phyloP scores from a whole-genome alignment of 1,140 invertebrate genomes.

The Calliphora vicina region DNA sequence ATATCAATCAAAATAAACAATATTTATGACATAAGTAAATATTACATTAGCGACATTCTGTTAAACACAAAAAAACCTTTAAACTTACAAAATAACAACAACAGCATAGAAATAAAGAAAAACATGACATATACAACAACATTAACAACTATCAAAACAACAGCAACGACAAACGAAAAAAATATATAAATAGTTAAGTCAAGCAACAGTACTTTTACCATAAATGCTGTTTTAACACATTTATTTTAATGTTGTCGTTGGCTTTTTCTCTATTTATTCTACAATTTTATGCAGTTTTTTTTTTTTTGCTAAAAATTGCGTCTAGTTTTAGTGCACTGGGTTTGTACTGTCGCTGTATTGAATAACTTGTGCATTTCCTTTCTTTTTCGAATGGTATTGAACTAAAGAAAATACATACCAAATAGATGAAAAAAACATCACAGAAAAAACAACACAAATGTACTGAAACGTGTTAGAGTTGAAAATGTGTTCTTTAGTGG shows the following conservation, averaged over 20 bases:
- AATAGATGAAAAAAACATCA: no score
- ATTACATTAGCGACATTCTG: background rate
- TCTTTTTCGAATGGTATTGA: background rate
- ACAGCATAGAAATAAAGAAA: background rate
- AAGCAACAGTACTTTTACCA: slow-evolving; percentile 6
- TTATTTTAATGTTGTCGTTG: background rate
- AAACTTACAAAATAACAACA: background rate
- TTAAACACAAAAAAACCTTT: no score
- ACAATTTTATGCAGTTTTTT: background rate
- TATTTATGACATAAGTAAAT: slow-evolving; percentile 7
- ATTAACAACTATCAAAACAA: background rate
- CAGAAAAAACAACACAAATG: background rate
- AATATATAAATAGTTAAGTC: background rate
- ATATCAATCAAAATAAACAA: background rate
- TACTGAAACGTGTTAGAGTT: background rate
- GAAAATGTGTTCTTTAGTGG: background rate
- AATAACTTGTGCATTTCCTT: background rate
- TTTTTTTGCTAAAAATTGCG: background rate
- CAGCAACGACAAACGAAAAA: background rate
- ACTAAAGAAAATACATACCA: background rate
- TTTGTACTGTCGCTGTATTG: background rate
- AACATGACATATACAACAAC: background rate
- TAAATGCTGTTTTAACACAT: background rate
- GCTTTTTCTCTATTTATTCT: background rate
- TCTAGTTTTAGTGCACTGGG: background rate